A percentile compares a stretch with the other conserved stretches of the same genome.
Conservation (phyloP, 2,113 vertebrate genomes). For the Laticauda laticaudata region DNA sequence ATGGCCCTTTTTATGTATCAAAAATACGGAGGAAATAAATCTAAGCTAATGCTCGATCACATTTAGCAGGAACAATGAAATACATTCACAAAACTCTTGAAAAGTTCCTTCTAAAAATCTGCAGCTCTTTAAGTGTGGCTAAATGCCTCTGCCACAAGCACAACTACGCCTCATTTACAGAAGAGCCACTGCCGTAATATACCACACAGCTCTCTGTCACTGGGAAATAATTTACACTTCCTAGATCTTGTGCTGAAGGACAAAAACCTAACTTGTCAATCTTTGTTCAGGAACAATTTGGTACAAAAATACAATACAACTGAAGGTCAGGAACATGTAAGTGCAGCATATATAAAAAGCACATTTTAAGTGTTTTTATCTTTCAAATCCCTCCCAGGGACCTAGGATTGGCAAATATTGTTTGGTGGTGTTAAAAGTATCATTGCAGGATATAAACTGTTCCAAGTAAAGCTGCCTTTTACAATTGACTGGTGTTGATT, state of each 20-base stretch:
- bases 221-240: neutral
- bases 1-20: neutral
- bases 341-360: neutral
- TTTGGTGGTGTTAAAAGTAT: neutral
- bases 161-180: neutral
- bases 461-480: neutral
- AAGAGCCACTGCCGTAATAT: neutral
- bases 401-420: neutral
- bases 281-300: neutral
- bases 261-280: neutral
- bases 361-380: neutral
- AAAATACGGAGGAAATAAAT: neutral
- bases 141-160: neutral
- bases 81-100: neutral
- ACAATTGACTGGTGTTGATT: neutral
- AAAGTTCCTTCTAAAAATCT: neutral
- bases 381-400: neutral
- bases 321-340: neutral
- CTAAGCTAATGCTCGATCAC: neutral
- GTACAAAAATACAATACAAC: neutral
- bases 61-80: neutral
- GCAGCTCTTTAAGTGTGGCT: neutral
- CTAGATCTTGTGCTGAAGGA: neutral
- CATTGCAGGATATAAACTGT: neutral
- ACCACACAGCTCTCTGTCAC: neutral